Evolutionary conservation across 2,888 invertebrate genomes (phyloP), one percentile per base, ranked within the genome.

Genomic region (Lordiphosa andalusiaca): DNA sequence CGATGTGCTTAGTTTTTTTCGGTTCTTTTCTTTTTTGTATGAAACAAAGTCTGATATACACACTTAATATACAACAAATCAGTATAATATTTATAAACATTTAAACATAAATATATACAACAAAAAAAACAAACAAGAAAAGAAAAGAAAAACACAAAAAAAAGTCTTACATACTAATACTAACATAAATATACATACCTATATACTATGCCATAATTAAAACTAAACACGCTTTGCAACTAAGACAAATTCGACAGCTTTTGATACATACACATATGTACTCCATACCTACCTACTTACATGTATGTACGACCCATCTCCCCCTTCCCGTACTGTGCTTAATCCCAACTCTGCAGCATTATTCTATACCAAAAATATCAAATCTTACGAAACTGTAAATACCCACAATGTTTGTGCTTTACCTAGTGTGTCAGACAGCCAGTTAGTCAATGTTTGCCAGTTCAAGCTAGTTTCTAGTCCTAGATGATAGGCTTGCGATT

Each of bases 41-140:
- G 83, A 87, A 81, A 86, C 78, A 75, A 76, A 86, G 85, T 85
- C 86, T 86, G 85, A 85, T 85, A 85, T 87, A 87, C 75, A 86
- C 76, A 84, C 78, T 81, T 81, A 84, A 82, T 84, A 85, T 84
- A 86, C 86, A 83, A 69, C 74, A 65, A 66, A 73, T 78, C 75
- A 68, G 67, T 84, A 78, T 82, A 84, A 72, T 71, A 84, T 84
- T 83, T 75, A 68, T 47, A 68, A 68, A 52, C 57, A 71, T 71
- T 78, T 77, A 73, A 72, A 73, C 81, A 86, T 84, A 80, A 84
- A 83, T 73, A 83, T 85, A 81, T 86, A 85, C 76, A 87, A 76
- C n/a, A n/a, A 66, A 67, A 16, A 57, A 48, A 87, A 76, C 16
- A 10, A 66, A 67, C n/a, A 57, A 48, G 35, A 25, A 25, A 25